These are phyloP conservation scores for Meles meles DNA, from an alignment of 2,113 vertebrate species.

Conservation along the genomic window DNA sequence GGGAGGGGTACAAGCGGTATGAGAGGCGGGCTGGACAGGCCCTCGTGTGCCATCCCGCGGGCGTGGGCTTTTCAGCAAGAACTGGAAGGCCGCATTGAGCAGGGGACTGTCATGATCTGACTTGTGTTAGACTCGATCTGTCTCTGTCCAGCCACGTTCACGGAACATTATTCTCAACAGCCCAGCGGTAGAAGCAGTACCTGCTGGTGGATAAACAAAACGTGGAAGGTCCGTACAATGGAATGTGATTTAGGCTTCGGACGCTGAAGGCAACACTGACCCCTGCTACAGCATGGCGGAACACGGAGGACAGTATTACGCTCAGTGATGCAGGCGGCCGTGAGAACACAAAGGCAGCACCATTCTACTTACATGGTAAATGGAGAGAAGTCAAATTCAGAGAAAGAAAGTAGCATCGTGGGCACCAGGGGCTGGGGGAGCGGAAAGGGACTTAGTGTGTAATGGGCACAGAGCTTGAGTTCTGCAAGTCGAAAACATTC, in stretches of 20 bases:
- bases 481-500: neutral
- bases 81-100: accelerated
- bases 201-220: neutral
- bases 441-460: neutral
- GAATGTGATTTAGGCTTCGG: neutral
- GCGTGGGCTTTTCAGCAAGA: neutral
- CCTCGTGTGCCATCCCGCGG: accelerated
- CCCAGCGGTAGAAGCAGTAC: neutral
- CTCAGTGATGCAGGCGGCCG: neutral
- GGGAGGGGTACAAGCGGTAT: neutral
- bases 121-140: too few species aligned
- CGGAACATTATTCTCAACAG: neutral
- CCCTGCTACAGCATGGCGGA: accelerated
- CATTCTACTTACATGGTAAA: accelerated
- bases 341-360: neutral
- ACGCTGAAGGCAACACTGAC: neutral
- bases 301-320: neutral
- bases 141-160: neutral
- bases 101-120: accelerated
- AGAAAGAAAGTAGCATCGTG: neutral
- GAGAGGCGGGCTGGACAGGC: neutral
- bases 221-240: accelerated
- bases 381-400: neutral
- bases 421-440: neutral
- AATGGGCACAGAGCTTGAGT: neutral